Evolutionary conservation across 1,140 invertebrate species (phyloP).

Genomic region (Penaeus indicus): DNA sequence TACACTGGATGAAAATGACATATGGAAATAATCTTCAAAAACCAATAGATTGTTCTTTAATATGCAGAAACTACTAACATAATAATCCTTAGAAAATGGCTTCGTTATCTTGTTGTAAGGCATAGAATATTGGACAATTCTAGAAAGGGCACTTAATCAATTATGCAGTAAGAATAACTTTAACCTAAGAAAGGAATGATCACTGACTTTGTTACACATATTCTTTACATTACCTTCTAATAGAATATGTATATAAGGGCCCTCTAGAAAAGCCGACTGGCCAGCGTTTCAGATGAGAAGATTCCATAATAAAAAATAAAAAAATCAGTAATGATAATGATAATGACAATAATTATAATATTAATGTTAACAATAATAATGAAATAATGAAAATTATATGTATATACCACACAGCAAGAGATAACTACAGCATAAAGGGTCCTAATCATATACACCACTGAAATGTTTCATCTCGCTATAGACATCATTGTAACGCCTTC

Average conservation of each 20-base stretch:
- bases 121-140: conserved; percentile 59
- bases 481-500: conserved; percentile 49
- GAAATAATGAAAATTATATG: neutral
- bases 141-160: conserved; percentile 47
- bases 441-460: conserved; percentile 33
- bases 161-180: conserved; percentile 46
- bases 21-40: conserved; percentile 47
- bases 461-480: conserved; percentile 30
- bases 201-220: conserved; percentile 34
- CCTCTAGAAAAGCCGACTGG: conserved; percentile 53
- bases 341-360: conserved; percentile 17
- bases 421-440: conserved; percentile 43
- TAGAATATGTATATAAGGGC: conserved; percentile 40
- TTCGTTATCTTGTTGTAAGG: conserved; percentile 63
- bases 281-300: conserved; percentile 60
- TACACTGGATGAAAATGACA: conserved; percentile 25
- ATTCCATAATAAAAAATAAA: conserved; percentile 2
- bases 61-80: conserved; percentile 52
- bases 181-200: conserved; percentile 45
- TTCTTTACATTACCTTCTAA: conserved; percentile 31
- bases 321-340: neutral
- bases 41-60: conserved; percentile 53
- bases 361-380: neutral
- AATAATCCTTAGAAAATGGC: conserved; percentile 58
- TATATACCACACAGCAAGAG: conserved; percentile 21